These are phyloP conservation scores for Orestias chungarensis DNA, from an alignment of 2,797 vertebrate genomes.

Conservation along the genomic window DNA sequence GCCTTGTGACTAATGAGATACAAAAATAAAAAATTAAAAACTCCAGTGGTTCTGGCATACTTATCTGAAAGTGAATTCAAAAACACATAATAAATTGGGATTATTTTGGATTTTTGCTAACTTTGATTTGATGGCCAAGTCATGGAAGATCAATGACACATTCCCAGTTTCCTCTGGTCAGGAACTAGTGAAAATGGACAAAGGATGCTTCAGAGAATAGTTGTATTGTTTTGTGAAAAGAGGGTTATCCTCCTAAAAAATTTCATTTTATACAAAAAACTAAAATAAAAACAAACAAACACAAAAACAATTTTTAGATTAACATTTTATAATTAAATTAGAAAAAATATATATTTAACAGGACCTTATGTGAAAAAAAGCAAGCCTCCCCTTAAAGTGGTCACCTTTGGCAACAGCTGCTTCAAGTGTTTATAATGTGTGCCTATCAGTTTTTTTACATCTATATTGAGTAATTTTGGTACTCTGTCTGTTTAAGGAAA, in stretches of 20 bases:
- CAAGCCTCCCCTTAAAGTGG: not conserved
- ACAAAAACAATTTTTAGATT: not conserved
- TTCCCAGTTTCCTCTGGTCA: no score
- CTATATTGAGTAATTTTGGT: not conserved
- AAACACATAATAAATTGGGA: no score
- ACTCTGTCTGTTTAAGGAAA: not conserved
- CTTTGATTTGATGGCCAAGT: not conserved
- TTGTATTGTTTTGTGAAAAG: not conserved
- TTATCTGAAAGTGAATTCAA: no score
- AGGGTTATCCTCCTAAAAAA: not conserved
- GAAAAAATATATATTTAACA: no score
- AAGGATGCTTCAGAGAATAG: not conserved
- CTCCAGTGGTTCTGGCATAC: not conserved
- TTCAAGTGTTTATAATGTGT: not conserved
- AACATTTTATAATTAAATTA: no score
- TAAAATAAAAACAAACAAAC: not conserved
- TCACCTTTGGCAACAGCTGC: not conserved
- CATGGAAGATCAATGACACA: not conserved
- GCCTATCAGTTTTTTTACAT: not conserved
- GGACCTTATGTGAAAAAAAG: not conserved
- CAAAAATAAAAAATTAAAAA: not conserved
- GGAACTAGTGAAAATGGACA: not conserved
- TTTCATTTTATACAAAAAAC: not conserved
- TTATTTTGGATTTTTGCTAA: no score
- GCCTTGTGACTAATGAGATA: not conserved